Conservation (phyloP, 2,113 vertebrate genomes). For the Choloepus hoffmanni region DNA sequence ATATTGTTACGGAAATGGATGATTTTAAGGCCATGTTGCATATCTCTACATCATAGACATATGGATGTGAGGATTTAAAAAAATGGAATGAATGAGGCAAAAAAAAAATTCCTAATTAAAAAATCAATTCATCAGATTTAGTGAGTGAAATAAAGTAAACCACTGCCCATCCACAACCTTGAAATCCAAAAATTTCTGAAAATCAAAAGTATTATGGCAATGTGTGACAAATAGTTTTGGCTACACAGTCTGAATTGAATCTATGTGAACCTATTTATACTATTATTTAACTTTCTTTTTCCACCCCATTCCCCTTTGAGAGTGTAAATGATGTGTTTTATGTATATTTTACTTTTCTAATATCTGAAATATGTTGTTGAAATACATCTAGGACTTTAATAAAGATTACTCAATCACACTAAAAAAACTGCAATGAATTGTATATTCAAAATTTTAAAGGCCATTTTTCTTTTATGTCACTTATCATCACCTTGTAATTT, state of each 20-base stretch:
- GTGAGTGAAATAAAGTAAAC: background rate
- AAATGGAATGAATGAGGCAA: background rate
- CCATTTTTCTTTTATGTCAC: background rate
- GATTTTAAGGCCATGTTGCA: background rate
- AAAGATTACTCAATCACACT: background rate
- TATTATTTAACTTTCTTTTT: background rate
- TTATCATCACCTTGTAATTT: background rate
- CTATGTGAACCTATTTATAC: background rate
- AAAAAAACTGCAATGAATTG: background rate
- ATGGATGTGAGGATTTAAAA: background rate
- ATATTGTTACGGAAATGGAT: background rate
- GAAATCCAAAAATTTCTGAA: background rate
- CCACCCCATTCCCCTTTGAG: background rate
- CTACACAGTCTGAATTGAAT: background rate
- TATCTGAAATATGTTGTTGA: background rate
- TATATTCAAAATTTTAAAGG: background rate
- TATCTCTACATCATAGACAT: no score
- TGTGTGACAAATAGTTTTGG: background rate
- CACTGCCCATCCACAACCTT: background rate
- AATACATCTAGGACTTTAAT: background rate
- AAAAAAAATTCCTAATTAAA: background rate
- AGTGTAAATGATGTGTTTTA: no score
- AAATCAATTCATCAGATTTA: background rate
- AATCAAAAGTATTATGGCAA: background rate
- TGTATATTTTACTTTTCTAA: background rate